Conservation (phyloP, 2,797 vertebrate species). For the Smutsia temminckii region DNA sequence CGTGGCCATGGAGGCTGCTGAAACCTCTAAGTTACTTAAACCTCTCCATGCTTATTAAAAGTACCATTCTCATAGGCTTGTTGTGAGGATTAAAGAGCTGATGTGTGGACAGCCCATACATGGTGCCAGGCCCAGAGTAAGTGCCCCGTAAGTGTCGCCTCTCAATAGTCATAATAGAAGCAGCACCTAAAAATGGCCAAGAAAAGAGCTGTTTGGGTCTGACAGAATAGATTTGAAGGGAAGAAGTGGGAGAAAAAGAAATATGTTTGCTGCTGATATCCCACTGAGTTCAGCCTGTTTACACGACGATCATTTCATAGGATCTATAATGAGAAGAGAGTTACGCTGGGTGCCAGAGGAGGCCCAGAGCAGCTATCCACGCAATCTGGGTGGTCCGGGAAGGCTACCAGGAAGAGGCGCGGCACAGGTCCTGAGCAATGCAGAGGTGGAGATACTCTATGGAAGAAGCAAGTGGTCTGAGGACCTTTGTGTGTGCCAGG, state of each 20-base stretch:
- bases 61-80: not conserved
- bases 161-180: not conserved
- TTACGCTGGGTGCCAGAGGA: not conserved
- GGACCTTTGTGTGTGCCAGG: not conserved
- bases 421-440: not conserved
- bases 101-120: fast-evolving
- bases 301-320: not conserved
- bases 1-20: not conserved
- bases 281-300: not conserved
- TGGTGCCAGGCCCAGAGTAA: not conserved
- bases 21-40: not conserved
- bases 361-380: not conserved
- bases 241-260: not conserved
- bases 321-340: not conserved
- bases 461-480: not conserved
- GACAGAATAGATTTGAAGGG: not conserved
- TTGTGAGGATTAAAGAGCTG: not conserved
- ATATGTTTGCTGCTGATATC: not conserved
- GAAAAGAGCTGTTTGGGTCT: not conserved
- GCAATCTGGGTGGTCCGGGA: not conserved
- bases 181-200: not conserved
- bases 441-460: fast-evolving
- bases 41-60: not conserved
- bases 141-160: not conserved
- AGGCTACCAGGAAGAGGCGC: not conserved